These are phyloP conservation scores for Agapetus fuscipes DNA, from an alignment of 2,888 invertebrate species.

Conservation along the genomic window DNA sequence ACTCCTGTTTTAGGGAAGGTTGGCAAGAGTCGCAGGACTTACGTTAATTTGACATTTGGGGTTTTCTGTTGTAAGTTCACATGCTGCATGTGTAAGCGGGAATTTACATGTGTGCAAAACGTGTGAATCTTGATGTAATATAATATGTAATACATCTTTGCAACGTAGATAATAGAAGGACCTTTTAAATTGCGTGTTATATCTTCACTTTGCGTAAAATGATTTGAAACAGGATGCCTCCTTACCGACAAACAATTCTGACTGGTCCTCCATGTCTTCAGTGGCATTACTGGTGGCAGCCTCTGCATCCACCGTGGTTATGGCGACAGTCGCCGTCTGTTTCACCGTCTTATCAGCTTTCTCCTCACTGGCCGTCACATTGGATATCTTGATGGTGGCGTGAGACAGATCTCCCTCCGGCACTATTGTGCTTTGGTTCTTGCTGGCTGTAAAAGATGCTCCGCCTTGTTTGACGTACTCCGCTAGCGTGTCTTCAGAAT, in stretches of 20 bases:
- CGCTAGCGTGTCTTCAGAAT: slow-evolving; percentile 12
- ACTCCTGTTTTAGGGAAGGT: no score
- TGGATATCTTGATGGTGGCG: not conserved
- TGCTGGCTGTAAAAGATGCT: not conserved
- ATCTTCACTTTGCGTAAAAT: no score
- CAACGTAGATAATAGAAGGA: no score
- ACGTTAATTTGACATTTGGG: no score
- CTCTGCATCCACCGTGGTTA: not conserved
- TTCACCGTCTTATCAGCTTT: slow-evolving; percentile 1
- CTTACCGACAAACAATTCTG: slow-evolving; percentile 8
- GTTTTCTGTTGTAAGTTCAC: no score
- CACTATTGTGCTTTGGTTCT: not conserved
- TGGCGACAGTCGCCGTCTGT: not conserved
- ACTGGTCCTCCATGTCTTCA: slow-evolving; percentile 3
- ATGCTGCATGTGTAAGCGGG: no score
- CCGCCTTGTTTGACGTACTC: slow-evolving; percentile 13
- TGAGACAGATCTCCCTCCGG: not conserved
- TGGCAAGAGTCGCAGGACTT: no score
- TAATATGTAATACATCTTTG: no score
- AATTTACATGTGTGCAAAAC: no score
- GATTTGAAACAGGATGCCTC: no score
- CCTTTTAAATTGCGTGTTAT: no score
- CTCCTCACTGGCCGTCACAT: not conserved
- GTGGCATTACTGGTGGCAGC: slow-evolving; percentile 5
- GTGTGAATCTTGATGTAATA: no score